Evolutionary conservation across 2,113 vertebrate species (phyloP).

Genomic region (Penelope pileata): DNA sequence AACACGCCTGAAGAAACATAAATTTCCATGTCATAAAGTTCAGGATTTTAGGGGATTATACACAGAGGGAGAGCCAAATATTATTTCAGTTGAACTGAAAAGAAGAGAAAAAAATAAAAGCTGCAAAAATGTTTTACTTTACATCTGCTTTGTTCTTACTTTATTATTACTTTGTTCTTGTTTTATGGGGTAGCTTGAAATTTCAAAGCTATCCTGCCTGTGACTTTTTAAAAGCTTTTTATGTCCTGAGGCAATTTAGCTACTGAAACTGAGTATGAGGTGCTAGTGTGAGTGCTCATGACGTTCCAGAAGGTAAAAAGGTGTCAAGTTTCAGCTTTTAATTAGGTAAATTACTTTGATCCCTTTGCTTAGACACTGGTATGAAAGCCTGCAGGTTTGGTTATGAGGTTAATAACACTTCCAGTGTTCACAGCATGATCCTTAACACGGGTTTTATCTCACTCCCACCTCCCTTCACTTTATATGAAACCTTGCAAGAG

Average conservation of each 20-base stretch:
- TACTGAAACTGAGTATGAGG: neutral
- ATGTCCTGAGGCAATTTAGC: slow-evolving; percentile 31
- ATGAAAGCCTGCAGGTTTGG: neutral
- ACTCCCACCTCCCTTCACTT: neutral
- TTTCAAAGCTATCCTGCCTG: slow-evolving; percentile 20
- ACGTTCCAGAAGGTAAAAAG: neutral
- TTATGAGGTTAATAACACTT: neutral
- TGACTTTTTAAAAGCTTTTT: slow-evolving; percentile 11
- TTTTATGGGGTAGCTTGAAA: neutral
- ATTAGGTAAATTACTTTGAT: neutral
- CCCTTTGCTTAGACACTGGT: neutral
- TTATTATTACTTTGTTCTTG: slow-evolving; percentile 31
- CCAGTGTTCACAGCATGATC: neutral
- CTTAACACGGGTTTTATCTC: neutral
- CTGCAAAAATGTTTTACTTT: neutral
- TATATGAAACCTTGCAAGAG: neutral
- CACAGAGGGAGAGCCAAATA: neutral
- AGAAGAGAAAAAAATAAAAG: neutral
- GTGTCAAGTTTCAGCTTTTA: neutral
- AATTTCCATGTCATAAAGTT: neutral
- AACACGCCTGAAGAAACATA: neutral
- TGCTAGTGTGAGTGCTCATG: neutral
- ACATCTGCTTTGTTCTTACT: slow-evolving; percentile 21
- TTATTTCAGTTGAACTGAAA: neutral
- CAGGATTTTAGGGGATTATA: neutral